Conservation (phyloP, 2,113 vertebrate species). For the Empidonax traillii region DNA sequence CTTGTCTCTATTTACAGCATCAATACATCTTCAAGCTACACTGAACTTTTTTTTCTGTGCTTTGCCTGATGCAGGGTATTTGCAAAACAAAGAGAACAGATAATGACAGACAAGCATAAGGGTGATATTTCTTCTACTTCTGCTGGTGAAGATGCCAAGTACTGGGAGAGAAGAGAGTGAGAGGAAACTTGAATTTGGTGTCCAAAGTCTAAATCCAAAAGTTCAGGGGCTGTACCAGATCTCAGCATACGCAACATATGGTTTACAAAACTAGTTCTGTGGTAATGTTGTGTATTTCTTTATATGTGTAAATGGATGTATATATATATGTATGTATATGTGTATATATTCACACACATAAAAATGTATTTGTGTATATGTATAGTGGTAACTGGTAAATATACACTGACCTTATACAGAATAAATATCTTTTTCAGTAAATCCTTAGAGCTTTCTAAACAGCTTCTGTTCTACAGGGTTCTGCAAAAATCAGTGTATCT, state of each 20-base stretch:
- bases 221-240: background rate
- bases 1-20: background rate
- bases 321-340: background rate
- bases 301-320: background rate
- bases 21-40: background rate
- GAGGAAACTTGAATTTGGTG: background rate
- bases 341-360: background rate
- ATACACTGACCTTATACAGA: background rate
- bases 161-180: background rate
- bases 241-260: background rate
- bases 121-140: background rate
- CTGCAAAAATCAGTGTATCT: background rate
- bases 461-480: background rate
- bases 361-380: rapidly evolving
- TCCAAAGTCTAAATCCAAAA: background rate
- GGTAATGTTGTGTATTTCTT: background rate
- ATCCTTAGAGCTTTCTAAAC: background rate
- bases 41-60: background rate
- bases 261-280: background rate
- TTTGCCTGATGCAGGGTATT: background rate
- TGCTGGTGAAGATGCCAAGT: background rate
- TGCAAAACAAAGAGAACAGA: background rate
- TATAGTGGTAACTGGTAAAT: background rate
- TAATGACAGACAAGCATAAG: background rate
- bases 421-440: background rate